Base-by-base conservation (phyloP, 1,140 invertebrate genomes). In the Radopholus similis region DNA sequence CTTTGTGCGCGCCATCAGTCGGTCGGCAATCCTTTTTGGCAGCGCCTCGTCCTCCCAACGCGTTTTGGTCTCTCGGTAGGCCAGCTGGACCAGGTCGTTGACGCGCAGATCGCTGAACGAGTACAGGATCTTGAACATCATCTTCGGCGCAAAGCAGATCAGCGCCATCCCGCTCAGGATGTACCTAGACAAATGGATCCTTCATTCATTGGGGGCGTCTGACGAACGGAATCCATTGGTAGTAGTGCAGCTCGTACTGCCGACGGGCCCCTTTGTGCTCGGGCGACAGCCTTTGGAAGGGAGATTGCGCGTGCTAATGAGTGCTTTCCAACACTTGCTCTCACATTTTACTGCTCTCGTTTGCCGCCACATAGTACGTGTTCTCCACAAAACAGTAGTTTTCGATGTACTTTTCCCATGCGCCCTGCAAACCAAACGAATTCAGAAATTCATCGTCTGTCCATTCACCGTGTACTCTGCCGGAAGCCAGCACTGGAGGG, bases 351-450 rank as follows among this genome's bases (percentile, higher is more conserved):
- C 35, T 49, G 23, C 59, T 49, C n/a, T 51, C 23, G n/a, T 49
- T 62, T 42, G 26, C 21, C 18, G 59, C 18, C 26, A 73, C 75
- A 42, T 40, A 73, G 42, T 73, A 73, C n/a, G 75, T 78, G 57
- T 78, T 77, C 21, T 73, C 75, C 30, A 74, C 73, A 58, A 74
- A 75, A 55, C 73, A 75, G 37, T 75, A 75, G 38, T 76, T 78
- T 42, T 75, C 73, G 35, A 75, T 77, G 30, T 75, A 75, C 23
- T 64, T 64, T 35, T 78, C 75, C 73, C 73, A 75, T 11, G 72
- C 64, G 11, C 71, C 71, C 70, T 73, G n/a, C 51, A 70, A 32
- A 71, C 18, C 23, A n/a, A 21, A 8, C 30, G n/a, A 35, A 44
- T n/a, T 35, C n/a, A 18, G 32, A 13, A n/a, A 18, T 60, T 64